These are phyloP conservation scores for Uropsilus gracilis DNA, from an alignment of 2,113 vertebrate species.

Conservation along the genomic window DNA sequence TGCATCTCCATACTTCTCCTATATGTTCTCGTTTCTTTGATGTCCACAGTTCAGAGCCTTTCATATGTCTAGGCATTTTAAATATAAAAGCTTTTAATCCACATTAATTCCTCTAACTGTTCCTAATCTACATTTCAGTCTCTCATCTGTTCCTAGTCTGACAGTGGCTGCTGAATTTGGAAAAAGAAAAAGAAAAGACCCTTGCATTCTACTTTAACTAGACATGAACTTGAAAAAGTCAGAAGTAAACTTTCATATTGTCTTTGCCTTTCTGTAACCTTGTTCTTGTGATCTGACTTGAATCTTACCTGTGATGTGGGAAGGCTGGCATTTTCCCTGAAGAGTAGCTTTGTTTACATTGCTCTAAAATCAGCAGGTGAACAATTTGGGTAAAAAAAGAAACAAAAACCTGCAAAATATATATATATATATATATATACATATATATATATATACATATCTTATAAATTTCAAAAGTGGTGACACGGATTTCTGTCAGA, in stretches of 20 bases:
- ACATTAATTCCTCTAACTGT: conserved; percentile 56
- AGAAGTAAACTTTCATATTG: neutral
- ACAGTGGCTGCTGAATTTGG: neutral
- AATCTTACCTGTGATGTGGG: neutral
- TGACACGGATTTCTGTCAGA: neutral
- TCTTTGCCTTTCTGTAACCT: neutral
- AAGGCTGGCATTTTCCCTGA: no score
- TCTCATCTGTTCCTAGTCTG: conserved; percentile 54
- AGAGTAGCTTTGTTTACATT: neutral
- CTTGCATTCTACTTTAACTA: neutral
- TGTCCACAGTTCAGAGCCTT: neutral
- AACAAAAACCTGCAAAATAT: neutral
- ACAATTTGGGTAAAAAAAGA: neutral
- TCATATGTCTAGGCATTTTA: conserved; percentile 41
- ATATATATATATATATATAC: neutral
- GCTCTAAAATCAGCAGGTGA: neutral
- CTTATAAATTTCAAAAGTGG: neutral
- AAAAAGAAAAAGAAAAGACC: neutral
- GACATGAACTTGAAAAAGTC: conserved; percentile 33
- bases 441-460: neutral
- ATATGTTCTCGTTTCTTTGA: neutral
- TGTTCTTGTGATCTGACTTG: neutral
- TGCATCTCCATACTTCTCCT: neutral
- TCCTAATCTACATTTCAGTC: conserved; percentile 56
- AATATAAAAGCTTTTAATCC: conserved; percentile 59